phyloP scores from a whole-genome alignment of 2,113 vertebrate genomes.

The Tringa solitaria region DNA sequence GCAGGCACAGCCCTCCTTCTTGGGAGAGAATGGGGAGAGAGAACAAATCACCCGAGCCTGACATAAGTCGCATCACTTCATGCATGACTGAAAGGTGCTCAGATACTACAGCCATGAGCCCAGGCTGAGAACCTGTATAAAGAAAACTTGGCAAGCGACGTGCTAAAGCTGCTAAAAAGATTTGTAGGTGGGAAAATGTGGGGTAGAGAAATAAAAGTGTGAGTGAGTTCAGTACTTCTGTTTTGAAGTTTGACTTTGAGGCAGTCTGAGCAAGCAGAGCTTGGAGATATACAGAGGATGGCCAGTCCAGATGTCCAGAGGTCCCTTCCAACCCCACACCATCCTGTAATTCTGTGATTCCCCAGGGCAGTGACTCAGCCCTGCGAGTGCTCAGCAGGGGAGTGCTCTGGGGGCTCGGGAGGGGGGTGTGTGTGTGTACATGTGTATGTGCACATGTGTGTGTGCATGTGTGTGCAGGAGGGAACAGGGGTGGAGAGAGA shows the following conservation, averaged over 20 bases:
- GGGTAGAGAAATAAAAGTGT: not conserved
- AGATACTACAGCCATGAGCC: not conserved
- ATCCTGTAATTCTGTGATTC: too few species aligned
- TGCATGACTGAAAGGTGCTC: slow-evolving; percentile 48
- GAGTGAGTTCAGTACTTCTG: not conserved
- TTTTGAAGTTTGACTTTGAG: not conserved
- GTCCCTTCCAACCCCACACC: too few species aligned
- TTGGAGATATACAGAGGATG: rapidly evolving
- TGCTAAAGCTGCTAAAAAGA: not conserved
- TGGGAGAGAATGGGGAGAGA: slow-evolving; percentile 9
- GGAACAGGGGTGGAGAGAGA: not conserved
- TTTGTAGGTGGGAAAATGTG: not conserved
- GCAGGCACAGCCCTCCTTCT: not conserved
- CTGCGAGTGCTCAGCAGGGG: not conserved
- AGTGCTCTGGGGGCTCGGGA: not conserved
- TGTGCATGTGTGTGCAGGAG: not conserved
- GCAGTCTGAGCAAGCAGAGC: not conserved
- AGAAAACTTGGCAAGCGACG: not conserved
- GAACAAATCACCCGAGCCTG: slow-evolving; percentile 40
- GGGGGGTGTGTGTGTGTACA: too few species aligned
- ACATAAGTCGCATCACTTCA: slow-evolving; percentile 30
- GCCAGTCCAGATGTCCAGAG: not conserved
- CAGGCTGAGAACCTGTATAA: not conserved
- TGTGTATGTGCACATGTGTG: too few species aligned
- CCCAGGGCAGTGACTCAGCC: not conserved